Base-by-base conservation (phyloP, 2,113 vertebrate species). In the Oxyruncus cristatus region DNA sequence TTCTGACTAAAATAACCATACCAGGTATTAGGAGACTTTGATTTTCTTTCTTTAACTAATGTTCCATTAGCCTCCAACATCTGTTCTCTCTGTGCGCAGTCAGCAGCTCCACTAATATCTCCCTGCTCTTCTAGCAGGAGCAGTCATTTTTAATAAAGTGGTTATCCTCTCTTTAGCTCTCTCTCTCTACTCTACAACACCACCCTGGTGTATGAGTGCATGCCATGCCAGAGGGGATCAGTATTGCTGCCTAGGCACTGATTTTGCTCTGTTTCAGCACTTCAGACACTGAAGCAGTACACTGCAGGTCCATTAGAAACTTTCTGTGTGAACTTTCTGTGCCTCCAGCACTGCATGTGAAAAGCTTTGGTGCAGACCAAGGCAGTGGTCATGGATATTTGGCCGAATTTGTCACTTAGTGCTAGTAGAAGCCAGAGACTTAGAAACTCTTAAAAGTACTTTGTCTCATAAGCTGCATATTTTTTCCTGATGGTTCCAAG, bases 1-100 rank as follows among this genome's bases (percentile, higher is more conserved):
- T 80, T 94, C 78, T 95, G 87, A 94, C 95, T 97, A 85, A 92
- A 96, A 96, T 77, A 92, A 93, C 65, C 85, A 71, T 71, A 67
- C 63, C 82, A 96, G 93, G 89, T 97, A 97, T 90, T 96, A 94
- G 81, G 72, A 97, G 93, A 87, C 70, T 96, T 95, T 95, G 85
- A 92, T 88, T 96, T 97, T 89, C 92, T 93, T 85, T 81, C 88
- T 90, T 87, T 95, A 77, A 50, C 89, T 97, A 93, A 98, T 94
- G 96, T 89, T 95, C 93, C 93, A 96, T 97, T 98, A 98, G 97
- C 96, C 86, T 97, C 88, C 97, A 97, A 49, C 95, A 98, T 97
- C 96, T 97, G 96, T 85, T 91, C 89, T 96, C 79, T 85, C 87
- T 74, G 20, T 77, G 96, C 92, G 71, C 59, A 89, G 81, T 96